phyloP scores from a whole-genome alignment of 2,888 invertebrate genomes.

The Parnassius apollo region DNA sequence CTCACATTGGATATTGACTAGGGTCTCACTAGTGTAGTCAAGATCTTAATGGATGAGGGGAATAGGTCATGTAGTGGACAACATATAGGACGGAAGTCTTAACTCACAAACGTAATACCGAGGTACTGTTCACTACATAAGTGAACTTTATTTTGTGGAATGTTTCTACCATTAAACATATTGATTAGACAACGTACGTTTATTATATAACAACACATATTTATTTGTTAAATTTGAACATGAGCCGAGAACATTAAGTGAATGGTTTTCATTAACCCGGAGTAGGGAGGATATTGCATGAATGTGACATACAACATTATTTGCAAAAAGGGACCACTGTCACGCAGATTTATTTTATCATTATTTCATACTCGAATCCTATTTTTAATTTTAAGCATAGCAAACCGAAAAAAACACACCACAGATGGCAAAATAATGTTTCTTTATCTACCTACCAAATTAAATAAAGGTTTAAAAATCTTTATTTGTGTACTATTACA shows the following conservation, averaged over 20 bases:
- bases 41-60: no score
- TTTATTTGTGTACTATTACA: no score
- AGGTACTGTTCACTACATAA: neutral
- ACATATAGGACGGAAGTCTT: no score
- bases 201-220: neutral
- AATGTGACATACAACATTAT: constrained; percentile 6
- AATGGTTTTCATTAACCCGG: constrained; percentile 26
- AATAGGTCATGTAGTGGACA: no score
- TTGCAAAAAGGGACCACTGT: constrained; percentile 6
- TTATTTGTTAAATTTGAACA: constrained; percentile 23
- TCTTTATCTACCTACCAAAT: no score
- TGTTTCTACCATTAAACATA: constrained; percentile 3
- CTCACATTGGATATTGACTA: no score
- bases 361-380: neutral
- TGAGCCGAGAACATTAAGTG: constrained; percentile 23
- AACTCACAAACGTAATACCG: no score
- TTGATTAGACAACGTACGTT: constrained; percentile 10
- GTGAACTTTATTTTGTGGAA: constrained; percentile 10
- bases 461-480: no score
- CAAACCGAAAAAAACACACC: no score
- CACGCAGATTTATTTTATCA: constrained; percentile 8
- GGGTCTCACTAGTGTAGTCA: no score
- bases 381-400: constrained; percentile 5
- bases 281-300: constrained; percentile 14
- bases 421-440: no score